Percentiles rank a stretch among this genome's conserved stretches.
phyloP scores from a whole-genome alignment of 2,797 vertebrate genomes.

The Mionectes olivaceus region DNA sequence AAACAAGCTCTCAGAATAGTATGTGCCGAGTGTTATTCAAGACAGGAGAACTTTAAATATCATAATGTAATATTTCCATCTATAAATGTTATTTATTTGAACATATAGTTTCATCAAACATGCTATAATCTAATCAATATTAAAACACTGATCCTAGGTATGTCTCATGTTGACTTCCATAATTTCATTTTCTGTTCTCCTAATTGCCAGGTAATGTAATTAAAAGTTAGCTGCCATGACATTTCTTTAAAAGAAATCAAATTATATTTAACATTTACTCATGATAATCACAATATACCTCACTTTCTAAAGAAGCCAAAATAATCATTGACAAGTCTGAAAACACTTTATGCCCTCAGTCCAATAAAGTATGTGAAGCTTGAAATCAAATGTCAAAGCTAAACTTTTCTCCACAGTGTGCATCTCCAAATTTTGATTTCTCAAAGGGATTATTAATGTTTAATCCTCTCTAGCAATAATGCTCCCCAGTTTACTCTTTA shows the following conservation, averaged over 20 bases:
- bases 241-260: conserved; percentile 47
- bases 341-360: conserved; percentile 13
- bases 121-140: not conserved
- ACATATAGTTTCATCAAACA: not conserved
- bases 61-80: not conserved
- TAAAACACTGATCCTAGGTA: not conserved
- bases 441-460: conserved; percentile 5
- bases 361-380: not conserved
- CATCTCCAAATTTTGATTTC: not conserved
- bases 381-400: conserved; percentile 46
- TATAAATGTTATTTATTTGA: not conserved
- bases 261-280: conserved; percentile 44
- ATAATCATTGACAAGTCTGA: not conserved
- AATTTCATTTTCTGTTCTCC: not conserved
- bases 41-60: not conserved
- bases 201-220: not conserved
- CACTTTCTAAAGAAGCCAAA: conserved; percentile 29
- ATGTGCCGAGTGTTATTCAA: not conserved
- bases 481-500: not conserved
- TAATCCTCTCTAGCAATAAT: not conserved
- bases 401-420: not conserved
- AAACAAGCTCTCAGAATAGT: not conserved
- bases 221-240: not conserved
- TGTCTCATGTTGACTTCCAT: not conserved
- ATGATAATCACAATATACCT: conserved; percentile 14